These are phyloP conservation scores for Chloroclysta siterata DNA, from an alignment of 2,888 invertebrate species.

Conservation along the genomic window DNA sequence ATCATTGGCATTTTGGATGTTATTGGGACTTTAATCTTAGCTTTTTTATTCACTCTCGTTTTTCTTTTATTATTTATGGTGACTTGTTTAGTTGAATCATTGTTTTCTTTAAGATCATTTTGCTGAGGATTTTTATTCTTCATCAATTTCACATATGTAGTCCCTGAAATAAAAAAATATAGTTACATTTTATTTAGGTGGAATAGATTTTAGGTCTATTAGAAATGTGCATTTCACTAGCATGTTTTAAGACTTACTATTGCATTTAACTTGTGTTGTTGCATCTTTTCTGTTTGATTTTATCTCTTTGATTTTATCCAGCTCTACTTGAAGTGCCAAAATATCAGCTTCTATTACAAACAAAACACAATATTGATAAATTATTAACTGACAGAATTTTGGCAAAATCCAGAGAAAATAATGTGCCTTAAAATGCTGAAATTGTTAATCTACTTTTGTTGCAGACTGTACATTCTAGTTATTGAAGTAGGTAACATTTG, in stretches of 20 bases:
- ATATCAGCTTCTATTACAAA: slow-evolving; percentile 71
- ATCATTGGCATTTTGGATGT: slow-evolving; percentile 62
- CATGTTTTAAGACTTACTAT: slow-evolving; percentile 57
- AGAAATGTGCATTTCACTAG: not conserved
- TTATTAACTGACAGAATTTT: too few relatives aligned
- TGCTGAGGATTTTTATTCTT: slow-evolving; percentile 62
- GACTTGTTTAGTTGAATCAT: not conserved
- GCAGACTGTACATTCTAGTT: too few relatives aligned
- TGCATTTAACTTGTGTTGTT: slow-evolving; percentile 70
- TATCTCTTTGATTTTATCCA: slow-evolving; percentile 56
- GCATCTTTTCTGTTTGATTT: slow-evolving; percentile 61
- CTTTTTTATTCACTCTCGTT: slow-evolving; percentile 4
- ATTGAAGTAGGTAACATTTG: too few relatives aligned
- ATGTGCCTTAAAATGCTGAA: too few relatives aligned
- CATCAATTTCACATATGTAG: slow-evolving; percentile 61
- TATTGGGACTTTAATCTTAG: slow-evolving; percentile 30
- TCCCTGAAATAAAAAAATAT: slow-evolving; percentile 50
- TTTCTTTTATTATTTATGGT: slow-evolving; percentile 9
- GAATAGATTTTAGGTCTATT: not conserved
- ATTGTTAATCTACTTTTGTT: too few relatives aligned
- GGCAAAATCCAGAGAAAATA: too few relatives aligned
- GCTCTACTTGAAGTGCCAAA: slow-evolving; percentile 71
- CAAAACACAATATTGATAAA: not conserved
- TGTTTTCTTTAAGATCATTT: slow-evolving; percentile 2
- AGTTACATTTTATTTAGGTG: not conserved